Base-by-base conservation (phyloP, 2,888 invertebrate genomes). In the Trissolcus brochymenae region DNA sequence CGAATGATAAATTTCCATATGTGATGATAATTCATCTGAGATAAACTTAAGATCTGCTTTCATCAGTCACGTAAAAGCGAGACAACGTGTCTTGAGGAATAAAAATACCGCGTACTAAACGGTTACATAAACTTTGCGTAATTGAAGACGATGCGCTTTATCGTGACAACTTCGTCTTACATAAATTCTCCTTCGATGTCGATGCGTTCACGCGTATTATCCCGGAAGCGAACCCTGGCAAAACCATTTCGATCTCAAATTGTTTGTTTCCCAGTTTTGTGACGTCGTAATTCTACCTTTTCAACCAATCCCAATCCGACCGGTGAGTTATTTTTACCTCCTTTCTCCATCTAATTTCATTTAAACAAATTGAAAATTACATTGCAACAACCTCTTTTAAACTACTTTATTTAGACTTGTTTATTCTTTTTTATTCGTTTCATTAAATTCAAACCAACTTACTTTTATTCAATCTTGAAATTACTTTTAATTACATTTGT, bases 141-240 rank as follows among this genome's bases (percentile, higher is more conserved):
- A 74, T 62, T 62, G 74, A 74, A 74, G 56, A 57, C 74, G 67
- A 74, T 73, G 73, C 55, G 66, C 73, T 73, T 61, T 73, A 66
- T 66, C 74, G 74, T 46, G 67, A 74, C 74, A 74, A 74, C 66
- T 73, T 11, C 41, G 73, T 56, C 74, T 74, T 74, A 74, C 67
- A 74, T 74, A 74, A 74, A 74, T 66, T 74, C 57, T 35, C 35
- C 11, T 35, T 43, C 51, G 61, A 40, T 55, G 53, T 17, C 53
- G 59, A 57, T 61, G 62, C 59, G 17, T 14, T n/a, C 41, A 54
- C 40, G 43, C 60, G 64, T 25, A 16, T 25, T 55, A 49, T 65
- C 54, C 72, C 72, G 72, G 72, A 73, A 66, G 54, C 49, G 40
- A 64, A 6, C 14, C 40, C 3, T 7, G 46, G n/a, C 35, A 35